Conservation (phyloP, 2,797 vertebrate species). For the Potorous gilbertii region DNA sequence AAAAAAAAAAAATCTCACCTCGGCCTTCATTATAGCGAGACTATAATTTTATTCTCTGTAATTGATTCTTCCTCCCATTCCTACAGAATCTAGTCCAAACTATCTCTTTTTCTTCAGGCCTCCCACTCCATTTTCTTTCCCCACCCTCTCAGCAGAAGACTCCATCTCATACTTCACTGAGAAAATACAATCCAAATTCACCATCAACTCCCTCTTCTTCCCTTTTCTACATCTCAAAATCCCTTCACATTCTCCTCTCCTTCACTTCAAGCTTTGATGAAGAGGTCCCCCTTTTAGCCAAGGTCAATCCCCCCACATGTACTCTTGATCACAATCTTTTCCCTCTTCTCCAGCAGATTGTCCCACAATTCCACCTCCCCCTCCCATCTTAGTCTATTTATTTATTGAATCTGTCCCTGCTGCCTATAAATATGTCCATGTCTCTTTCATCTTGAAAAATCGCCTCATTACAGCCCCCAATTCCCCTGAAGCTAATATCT, state of each 20-base stretch:
- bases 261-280: not conserved
- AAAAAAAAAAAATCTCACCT: not conserved
- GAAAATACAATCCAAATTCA: not conserved
- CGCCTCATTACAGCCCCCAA: not conserved
- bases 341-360: not conserved
- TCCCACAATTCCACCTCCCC: not conserved
- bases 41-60: not conserved
- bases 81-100: not conserved
- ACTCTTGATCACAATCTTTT: not conserved
- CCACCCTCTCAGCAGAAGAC: not conserved
- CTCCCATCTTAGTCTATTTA: not conserved
- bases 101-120: not conserved
- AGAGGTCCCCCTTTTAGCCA: not conserved
- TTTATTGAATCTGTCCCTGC: not conserved
- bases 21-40: not conserved
- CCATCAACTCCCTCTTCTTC: not conserved
- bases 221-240: not conserved
- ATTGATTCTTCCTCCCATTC: not conserved
- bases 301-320: not conserved
- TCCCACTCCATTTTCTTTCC: not conserved
- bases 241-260: not conserved
- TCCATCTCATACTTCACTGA: not conserved
- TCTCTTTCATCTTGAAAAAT: not conserved
- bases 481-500: not conserved
- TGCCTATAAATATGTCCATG: not conserved